Evolutionary conservation across 2,888 invertebrate genomes (phyloP), one percentile per base, ranked within the genome.

Genomic region (Philereme vetulata): DNA sequence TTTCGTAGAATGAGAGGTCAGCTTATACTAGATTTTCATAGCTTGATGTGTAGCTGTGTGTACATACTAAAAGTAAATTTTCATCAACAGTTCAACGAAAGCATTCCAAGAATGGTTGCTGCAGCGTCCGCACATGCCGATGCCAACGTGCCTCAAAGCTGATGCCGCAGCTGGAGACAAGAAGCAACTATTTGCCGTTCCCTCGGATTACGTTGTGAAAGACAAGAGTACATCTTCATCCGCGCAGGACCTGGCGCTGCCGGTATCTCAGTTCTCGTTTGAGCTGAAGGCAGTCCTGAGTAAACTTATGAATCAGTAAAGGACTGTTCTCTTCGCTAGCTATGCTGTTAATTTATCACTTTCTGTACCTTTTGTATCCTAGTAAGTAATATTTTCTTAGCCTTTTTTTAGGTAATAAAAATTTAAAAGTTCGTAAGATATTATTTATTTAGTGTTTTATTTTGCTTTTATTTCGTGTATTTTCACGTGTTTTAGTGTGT

Each of bases 201-300:
- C 91, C 1, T 92, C 92, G 10, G 91, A 91, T 67, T 88, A 74
- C 46, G 78, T 90, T 4, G 48, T 85, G 0, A 77, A 71, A 42
- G 82, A 82, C 36, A 84, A 69, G 51, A 71, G 70, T 6, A 57
- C 60, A 0, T 60, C 71, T 0, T 44, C 72, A 2, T 80, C 86
- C 0, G 51, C 64, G 0, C 83, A 85, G 49, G 88, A 88, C 4
- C 63, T 92, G 5, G 84, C 86, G 0, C 70, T 92, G 1, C 92
- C 91, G 0, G 83, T 90, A 0, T 92, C 91, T 0, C 83, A 90
- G 64, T 86, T 89, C 64, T 77, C 84, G 0, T 60, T 92, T 1
- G 90, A 90, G 65, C 67, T 92, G 1, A 90, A 90, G 59, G 86
- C 85, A 66, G 90, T 90, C 1, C 77, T 92, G 5, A 88, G 88